Percentiles rank a stretch among this genome's conserved stretches.
Conservation (phyloP, 2,797 vertebrate species). For the Trachops cirrhosus region DNA sequence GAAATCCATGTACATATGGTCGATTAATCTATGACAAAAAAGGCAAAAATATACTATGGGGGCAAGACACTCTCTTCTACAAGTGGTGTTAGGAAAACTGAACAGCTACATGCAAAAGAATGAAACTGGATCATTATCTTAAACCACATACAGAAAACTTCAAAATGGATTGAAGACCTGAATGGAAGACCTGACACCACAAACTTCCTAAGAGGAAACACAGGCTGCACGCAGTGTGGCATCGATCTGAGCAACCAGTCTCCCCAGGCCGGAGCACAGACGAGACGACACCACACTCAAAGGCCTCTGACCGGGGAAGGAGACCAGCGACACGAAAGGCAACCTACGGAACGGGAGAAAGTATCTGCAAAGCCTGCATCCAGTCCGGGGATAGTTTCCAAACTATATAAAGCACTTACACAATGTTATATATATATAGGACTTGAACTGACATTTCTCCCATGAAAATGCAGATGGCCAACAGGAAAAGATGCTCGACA, state of each 20-base stretch:
- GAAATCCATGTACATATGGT: background rate
- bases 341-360: background rate
- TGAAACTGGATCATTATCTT: background rate
- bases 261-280: background rate
- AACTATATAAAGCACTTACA: background rate
- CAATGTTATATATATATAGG: background rate
- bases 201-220: background rate
- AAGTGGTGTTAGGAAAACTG: background rate
- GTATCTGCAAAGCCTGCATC: background rate
- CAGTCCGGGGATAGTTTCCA: background rate
- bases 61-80: background rate
- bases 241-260: background rate
- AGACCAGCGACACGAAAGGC: background rate
- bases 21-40: background rate
- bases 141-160: background rate
- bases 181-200: background rate
- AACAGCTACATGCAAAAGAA: background rate
- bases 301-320: background rate
- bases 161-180: background rate
- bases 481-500: background rate
- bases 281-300: too few relatives aligned
- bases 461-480: background rate
- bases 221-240: background rate
- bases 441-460: background rate
- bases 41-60: background rate